phyloP scores from a whole-genome alignment of 2,888 invertebrate species.

The Lithophane leautieri region DNA sequence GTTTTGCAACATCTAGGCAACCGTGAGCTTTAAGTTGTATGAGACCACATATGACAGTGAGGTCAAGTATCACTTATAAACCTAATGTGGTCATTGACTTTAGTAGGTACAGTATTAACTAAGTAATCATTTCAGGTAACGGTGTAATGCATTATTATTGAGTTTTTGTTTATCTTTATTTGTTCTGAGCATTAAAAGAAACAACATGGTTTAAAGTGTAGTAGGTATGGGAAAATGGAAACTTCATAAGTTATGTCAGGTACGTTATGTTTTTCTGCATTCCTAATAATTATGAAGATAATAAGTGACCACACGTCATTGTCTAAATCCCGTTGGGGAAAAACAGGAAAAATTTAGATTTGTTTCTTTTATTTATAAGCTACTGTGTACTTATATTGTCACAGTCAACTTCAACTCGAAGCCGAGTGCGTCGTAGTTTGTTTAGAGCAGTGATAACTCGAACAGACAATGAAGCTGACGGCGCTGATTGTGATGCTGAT shows the following conservation, averaged over 20 bases:
- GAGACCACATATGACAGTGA: no score
- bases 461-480: conserved; percentile 28
- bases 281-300: background rate
- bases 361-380: conserved; percentile 17
- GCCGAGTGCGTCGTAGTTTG: background rate
- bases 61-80: no score
- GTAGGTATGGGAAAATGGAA: background rate
- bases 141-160: no score
- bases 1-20: no score
- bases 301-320: no score
- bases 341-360: background rate
- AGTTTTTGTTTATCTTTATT: background rate
- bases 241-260: background rate
- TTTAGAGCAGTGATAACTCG: conserved; percentile 6
- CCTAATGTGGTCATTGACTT: no score
- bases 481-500: conserved; percentile 37
- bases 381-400: background rate
- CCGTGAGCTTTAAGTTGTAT: no score
- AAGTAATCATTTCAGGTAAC: no score
- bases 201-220: background rate
- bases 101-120: no score
- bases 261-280: background rate
- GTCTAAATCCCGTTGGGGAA: conserved; percentile 1
- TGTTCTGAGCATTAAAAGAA: background rate
- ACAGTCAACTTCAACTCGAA: conserved; percentile 4